Base-by-base conservation (phyloP, 2,888 invertebrate species). In the Dendrolimus houi region DNA sequence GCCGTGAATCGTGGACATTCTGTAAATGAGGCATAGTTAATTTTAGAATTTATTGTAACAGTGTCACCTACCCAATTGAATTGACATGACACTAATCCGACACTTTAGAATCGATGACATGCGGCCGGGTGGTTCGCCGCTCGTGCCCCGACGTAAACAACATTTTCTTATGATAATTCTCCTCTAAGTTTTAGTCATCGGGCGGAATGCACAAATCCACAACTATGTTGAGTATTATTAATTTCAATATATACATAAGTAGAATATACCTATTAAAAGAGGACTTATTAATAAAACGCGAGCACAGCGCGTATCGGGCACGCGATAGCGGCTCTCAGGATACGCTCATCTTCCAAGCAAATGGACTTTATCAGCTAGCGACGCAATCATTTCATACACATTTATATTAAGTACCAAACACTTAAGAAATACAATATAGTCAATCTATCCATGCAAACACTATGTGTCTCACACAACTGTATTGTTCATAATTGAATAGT, bases 181-280 rank as follows among this genome's bases (percentile, higher is more conserved):
- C 75, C 87, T 87, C 82, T 82, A 81, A 83, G 81, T 85, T 89
- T 88, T 87, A 88, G 89, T 90, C 91, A 84, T 88, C 88, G 89
- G 89, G 90, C 89, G 91, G 91, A 91, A 91, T 91, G 91, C 91
- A 88, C 87, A 89, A 87, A 89, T 89, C 91, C 91, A 90, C 90
- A 91, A 91, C 89, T 88, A 89, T 85, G 88, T 88, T 88, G 88
- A 89, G 87, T 89, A 87, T 88, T 87, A 82, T 81, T 78, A 85
- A 72, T 76, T 81, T 85, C 87, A 85, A 88, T 88, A 90, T 87
- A 88, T 88, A 89, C 86, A 88, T 85, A 88, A 84, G 84, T 87
- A 87, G 79, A 86, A 80, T 83, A 72, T 74, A 78, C 76, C 81
- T 86, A 83, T 77, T 79, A 77, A 80, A 76, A 83, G 84, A 79